Base-by-base conservation (phyloP, 2,888 invertebrate genomes). In the Netelia virgata region DNA sequence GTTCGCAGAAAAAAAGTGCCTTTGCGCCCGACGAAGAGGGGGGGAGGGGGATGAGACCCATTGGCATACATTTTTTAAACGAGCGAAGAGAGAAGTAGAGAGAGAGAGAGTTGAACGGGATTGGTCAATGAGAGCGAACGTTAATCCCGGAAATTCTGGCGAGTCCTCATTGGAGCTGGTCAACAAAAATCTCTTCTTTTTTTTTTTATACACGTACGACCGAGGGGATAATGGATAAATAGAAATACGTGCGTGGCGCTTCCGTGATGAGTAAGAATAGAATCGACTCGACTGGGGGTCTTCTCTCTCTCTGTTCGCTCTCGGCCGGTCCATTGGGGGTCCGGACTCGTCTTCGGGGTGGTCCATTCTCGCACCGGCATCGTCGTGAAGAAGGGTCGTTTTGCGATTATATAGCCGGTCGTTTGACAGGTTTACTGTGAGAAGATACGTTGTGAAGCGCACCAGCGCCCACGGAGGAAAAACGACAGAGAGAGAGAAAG, bases 361-460 rank as follows among this genome's bases (percentile, higher is more conserved):
- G 64, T 64, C 50, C 47, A 16, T 47, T 74, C 63, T 57, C 47
- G 47, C 75, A 61, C 64, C 16, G 73, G 61, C 78, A 14, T 53
- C 61, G 47, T 57, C 36, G 36, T 36, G 36, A 57, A 16, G 14
- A 41, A 57, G 88, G 87, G 88, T 82, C 74, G 8, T 61, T 75
- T 76, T 53, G 66, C 75, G 36, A 43, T 75, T 77, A 43, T 61
- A 70, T 68, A 61, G 75, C 64, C 76, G 64, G 83, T 69, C 57
- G 87, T 87, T 86, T 80, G 87, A 88, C 89, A 84, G 86, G 86
- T 88, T 90, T 89, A 91, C 91, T 93, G 93, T 93, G 93, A 92
- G 93, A 93, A 93, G 93, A 93, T 92, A 91, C 93, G 93, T 92
- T 93, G 92, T 88, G 82, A 84, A 82, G 53, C 41, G 18, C 82